Evolutionary conservation across 1,140 invertebrate species (phyloP).

Genomic region (Saccostrea glomerata): DNA sequence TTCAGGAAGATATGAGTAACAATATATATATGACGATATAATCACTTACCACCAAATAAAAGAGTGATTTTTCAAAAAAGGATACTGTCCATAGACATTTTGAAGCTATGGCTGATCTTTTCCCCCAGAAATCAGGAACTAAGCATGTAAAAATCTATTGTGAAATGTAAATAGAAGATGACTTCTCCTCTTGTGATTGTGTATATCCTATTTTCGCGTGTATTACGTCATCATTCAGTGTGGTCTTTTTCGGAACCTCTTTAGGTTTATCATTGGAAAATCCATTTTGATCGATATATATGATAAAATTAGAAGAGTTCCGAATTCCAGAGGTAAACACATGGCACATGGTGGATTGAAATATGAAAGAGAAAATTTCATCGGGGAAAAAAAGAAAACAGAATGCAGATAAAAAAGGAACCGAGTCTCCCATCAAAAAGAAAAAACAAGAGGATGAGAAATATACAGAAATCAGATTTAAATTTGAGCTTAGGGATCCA

Average conservation of each 20-base stretch:
- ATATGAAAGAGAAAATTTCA: constrained; percentile 36
- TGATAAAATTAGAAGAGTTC: not conserved
- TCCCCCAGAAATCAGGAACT: not conserved
- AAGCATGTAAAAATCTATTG: constrained; percentile 4
- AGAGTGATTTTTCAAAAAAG: too few species aligned
- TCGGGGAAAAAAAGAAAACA: constrained; percentile 50
- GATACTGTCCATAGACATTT: constrained; percentile 62
- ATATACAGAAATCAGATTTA: constrained; percentile 61
- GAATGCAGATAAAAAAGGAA: constrained; percentile 53
- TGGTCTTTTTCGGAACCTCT: not conserved
- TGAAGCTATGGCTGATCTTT: not conserved
- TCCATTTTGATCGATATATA: not conserved
- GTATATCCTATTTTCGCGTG: constrained; percentile 27
- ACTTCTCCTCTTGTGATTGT: constrained; percentile 62
- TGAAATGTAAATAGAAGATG: constrained; percentile 50
- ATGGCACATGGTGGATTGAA: constrained; percentile 2
- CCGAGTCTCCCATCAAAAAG: not conserved
- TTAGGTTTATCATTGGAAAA: not conserved
- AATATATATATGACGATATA: too few species aligned
- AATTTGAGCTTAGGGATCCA: constrained; percentile 56
- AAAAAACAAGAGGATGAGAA: constrained; percentile 47
- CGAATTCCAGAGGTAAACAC: constrained; percentile 31
- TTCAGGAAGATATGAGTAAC: too few species aligned
- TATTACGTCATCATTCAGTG: constrained; percentile 57
- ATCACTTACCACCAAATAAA: too few species aligned